Percentiles rank a stretch among this genome's conserved stretches.
phyloP scores from a whole-genome alignment of 2,888 invertebrate species.

The Himalopsyche japonica region DNA sequence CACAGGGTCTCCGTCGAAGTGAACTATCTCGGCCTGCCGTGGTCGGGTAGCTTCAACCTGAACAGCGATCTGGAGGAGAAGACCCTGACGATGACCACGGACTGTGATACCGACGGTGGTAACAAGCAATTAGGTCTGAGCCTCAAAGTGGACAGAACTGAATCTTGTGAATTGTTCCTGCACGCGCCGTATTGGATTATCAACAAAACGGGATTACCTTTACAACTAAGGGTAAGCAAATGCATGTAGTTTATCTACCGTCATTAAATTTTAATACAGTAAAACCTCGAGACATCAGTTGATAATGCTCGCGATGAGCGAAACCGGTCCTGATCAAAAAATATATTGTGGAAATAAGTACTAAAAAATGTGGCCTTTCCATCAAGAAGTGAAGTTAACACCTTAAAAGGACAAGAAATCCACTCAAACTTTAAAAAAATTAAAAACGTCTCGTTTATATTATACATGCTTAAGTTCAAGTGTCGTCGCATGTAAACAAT shows the following conservation, averaged over 20 bases:
- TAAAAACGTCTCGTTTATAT: too few relatives aligned
- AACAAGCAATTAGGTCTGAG: constrained; percentile 70
- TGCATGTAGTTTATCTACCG: not conserved
- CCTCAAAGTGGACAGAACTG: constrained; percentile 66
- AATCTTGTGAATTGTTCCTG: constrained; percentile 68
- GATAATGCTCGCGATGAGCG: too few relatives aligned
- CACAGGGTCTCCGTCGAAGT: constrained; percentile 57
- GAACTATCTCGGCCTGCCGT: constrained; percentile 69
- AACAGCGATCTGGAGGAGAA: constrained; percentile 68
- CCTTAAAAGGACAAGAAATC: too few relatives aligned
- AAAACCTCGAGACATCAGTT: too few relatives aligned
- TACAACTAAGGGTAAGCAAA: constrained; percentile 72
- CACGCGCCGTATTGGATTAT: constrained; percentile 88
- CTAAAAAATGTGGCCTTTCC: too few relatives aligned
- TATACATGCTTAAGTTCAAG: too few relatives aligned
- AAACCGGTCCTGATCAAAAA: too few relatives aligned
- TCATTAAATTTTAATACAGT: too few relatives aligned
- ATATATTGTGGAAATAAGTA: too few relatives aligned
- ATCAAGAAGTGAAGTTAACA: too few relatives aligned
- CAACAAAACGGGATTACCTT: constrained; percentile 83
- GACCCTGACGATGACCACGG: constrained; percentile 67
- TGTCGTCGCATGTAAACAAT: too few relatives aligned
- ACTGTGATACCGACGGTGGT: constrained; percentile 66
- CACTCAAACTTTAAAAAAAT: too few relatives aligned
- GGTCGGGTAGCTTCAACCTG: constrained; percentile 72